Evolutionary conservation across 2,113 vertebrate genomes (phyloP), one percentile per base, ranked within the genome.

Genomic region (Pachycephala philippinensis): DNA sequence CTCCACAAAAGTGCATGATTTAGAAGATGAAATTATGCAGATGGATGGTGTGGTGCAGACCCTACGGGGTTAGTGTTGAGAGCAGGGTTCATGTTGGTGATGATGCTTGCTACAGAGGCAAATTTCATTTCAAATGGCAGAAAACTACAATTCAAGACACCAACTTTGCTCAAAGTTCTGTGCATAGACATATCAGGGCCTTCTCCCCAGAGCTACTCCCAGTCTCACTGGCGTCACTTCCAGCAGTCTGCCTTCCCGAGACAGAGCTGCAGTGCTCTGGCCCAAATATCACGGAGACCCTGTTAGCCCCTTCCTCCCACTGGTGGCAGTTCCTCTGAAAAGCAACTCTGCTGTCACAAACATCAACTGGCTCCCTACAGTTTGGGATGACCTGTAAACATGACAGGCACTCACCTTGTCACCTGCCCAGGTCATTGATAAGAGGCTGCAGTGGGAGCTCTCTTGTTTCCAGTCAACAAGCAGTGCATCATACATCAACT

Each of bases 311-410:
- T 42, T 77, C 27, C 20, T 77, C 24, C 13, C 6, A 30, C 18
- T 49, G 8, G 24, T 65, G 17, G 5, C 9, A 42, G 8, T 49
- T 33, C n/a, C 7, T 50, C 52, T 74, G 23, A 33, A 22, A 18
- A 47, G 66, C 26, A 11, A 15, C 11, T 54, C 56, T 65, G n/a
- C 13, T 27, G 4, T 60, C 18, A 27, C 1, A 5, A 56, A 2
- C 26, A 61, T 52, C 1, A 7, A 0, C 19, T 65, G 22, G 27
- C 45, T 7, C 4, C 2, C 4, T 4, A 1, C 4, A 37, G 11
- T 42, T 75, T 83, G 16, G 5, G 39, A 61, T 42, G 12, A 21
- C 19, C 26, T 75, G 13, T 28, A 64, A 68, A 79, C 2, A 8
- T 28, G 5, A 42, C 11, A 45, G 20, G 6, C 20, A 37, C 31